Base-by-base conservation (phyloP, 2,797 vertebrate species). In the Propithecus perrieri region DNA sequence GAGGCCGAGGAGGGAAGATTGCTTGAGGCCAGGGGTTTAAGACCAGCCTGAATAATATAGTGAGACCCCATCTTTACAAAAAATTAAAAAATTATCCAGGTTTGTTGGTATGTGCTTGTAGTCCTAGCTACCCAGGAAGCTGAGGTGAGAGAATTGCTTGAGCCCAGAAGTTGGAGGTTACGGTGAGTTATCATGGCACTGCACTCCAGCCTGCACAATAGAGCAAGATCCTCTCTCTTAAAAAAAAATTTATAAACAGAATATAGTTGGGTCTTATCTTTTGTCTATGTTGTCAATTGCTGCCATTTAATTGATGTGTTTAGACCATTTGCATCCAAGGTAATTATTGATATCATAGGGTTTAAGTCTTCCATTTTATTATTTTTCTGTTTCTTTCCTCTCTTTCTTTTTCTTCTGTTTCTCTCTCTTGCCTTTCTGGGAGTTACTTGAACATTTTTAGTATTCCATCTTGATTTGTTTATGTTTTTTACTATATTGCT, bases 341-440 rank as follows among this genome's bases (percentile, higher is more conserved):
- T 90, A 86, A 92, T 86, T 61, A 53, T 85, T 92, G 65, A 46
- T 35, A 28, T 83, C 17, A 3, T 69, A 53, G 7, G 15, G 33
- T 46, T 57, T 89, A 79, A 22, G 26, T 69, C 65, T 86, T 61
- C 28, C 20, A 24, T 91, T 88, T 91, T 83, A 48, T 81, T 59
- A 35, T 85, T 93, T 91, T 95, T 95, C 7, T 50, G 10, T 80
- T 80, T 95, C 13, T 94, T 95, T 91, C 65, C 67, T 83, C 46
- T 95, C 75, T 76, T 90, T 75, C 30, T 79, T n/a, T 61, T 69
- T 85, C 5, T 50, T 89, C 35, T 90, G 30, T 86, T 83, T 91
- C 61, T 93, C 35, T 84, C 87, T 71, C 50, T 89, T 86, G 67
- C 38, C 43, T 93, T 90, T 14, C 38, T 78, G 6, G 78, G n/a